A percentile compares a stretch with the other conserved stretches of the same genome.
phyloP scores from a whole-genome alignment of 2,888 invertebrate genomes.

The Pecten maximus region DNA sequence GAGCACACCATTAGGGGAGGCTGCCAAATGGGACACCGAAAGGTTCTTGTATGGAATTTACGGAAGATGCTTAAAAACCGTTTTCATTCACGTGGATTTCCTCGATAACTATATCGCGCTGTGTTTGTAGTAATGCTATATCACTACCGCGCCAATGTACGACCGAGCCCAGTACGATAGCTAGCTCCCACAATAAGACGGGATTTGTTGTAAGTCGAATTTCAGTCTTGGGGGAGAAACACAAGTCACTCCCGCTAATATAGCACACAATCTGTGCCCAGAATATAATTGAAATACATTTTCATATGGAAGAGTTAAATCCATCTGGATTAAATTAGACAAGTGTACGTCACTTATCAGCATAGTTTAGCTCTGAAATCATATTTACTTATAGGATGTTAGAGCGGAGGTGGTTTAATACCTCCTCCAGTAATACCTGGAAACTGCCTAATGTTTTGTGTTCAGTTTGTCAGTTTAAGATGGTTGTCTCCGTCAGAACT shows the following conservation, averaged over 20 bases:
- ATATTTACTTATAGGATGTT: not conserved
- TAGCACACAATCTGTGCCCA: constrained; percentile 15
- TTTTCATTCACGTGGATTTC: constrained; percentile 18
- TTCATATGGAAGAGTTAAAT: constrained; percentile 28
- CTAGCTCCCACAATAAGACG: not conserved
- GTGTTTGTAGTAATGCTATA: not conserved
- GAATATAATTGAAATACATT: constrained; percentile 25
- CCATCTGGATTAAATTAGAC: constrained; percentile 6
- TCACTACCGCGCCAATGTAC: constrained; percentile 17
- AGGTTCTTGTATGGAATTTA: constrained; percentile 4
- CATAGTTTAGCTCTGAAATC: constrained; percentile 29
- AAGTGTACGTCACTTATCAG: constrained; percentile 18
- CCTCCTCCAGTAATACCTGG: not conserved
- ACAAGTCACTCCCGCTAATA: constrained; percentile 18
- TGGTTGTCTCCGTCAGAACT: not conserved
- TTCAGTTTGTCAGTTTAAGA: not conserved
- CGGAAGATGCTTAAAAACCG: not conserved
- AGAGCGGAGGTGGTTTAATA: not conserved
- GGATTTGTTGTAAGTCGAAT: not conserved
- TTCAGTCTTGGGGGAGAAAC: not conserved
- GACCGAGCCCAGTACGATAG: not conserved
- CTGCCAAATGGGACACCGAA: not conserved
- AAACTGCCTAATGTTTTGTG: not conserved
- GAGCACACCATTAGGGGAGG: not conserved
- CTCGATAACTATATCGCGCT: not conserved